Evolutionary conservation across 2,888 invertebrate species (phyloP), one percentile per base, ranked within the genome.

Genomic region (Metallyticus violacea): DNA sequence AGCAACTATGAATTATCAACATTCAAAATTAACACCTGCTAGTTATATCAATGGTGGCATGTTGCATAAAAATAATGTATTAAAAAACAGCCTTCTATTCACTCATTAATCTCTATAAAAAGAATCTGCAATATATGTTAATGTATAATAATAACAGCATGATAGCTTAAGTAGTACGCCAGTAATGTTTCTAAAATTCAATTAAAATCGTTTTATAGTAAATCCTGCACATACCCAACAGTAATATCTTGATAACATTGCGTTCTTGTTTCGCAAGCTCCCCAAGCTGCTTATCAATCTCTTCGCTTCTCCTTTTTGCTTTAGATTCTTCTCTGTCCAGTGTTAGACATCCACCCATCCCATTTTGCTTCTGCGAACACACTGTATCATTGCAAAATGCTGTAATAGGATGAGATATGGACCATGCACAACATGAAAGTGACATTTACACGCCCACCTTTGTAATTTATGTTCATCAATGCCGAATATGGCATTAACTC

Each of bases 281-380:
- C 86, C 93, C 93, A 79, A 95, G 91, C 89, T 94, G 93, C 89
- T 93, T 92, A 90, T 95, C 94, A 87, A 95, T 94, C 89, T 94
- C 94, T 89, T 94, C 93, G 90, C 94, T 94, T 79, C 93, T 91
- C 88, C 93, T 92, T 87, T 93, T 92, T 87, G 94, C 94, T 90
- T 93, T 92, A 82, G 93, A 91, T 90, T 93, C 93, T 90, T 94
- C 94, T 89, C 94, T 93, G 92, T 94, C 94, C 90, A 94, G 90
- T 89, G 94, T 94, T 91, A 94, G 91, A 91, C 94, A 94, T 91
- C 93, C 93, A 90, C 94, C 94, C 94, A 94, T 94, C 86, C 89
- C 89, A 89, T 89, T 77, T 88, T 89, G 88, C 81, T 82, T 87
- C 80, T 30, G 76, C n/a, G 76, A 28, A 79, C 85, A 87, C 86